Evolutionary conservation across 2,888 invertebrate genomes (phyloP).

Genomic region (Ophion slaviceki): DNA sequence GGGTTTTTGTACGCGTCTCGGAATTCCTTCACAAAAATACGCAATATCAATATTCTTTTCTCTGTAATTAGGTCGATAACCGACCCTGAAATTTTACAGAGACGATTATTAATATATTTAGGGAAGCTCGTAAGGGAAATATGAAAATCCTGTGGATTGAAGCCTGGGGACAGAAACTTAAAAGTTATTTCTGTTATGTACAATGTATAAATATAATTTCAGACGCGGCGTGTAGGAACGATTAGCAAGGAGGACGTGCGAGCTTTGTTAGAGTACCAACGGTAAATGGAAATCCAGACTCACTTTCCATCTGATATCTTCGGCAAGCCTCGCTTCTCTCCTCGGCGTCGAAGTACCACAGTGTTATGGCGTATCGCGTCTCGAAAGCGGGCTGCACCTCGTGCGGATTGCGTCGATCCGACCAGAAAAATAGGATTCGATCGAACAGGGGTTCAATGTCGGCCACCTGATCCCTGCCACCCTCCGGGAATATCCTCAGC

Average conservation of each 20-base stretch:
- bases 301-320: slow-evolving; percentile 86
- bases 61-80: too few species aligned
- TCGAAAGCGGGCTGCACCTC: slow-evolving; percentile 97
- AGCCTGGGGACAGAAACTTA: too few species aligned
- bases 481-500: slow-evolving; percentile 96
- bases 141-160: too few species aligned
- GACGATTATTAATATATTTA: too few species aligned
- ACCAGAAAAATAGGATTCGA: slow-evolving; percentile 98
- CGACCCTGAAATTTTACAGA: too few species aligned
- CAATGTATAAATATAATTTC: too few species aligned
- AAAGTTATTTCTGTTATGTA: too few species aligned
- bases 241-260: slow-evolving; percentile 16
- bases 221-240: too few species aligned
- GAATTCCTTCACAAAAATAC: too few species aligned
- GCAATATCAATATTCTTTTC: too few species aligned
- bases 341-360: slow-evolving; percentile 95
- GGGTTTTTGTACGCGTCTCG: too few species aligned
- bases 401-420: slow-evolving; percentile 97
- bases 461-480: slow-evolving; percentile 91
- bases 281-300: slow-evolving; percentile 70
- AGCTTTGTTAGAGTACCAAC: slow-evolving; percentile 31
- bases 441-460: slow-evolving; percentile 97
- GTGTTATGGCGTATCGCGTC: slow-evolving; percentile 95
- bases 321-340: slow-evolving; percentile 91
- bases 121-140: too few species aligned